phyloP scores from a whole-genome alignment of 2,797 vertebrate genomes.

The Nannoperca obscura region DNA sequence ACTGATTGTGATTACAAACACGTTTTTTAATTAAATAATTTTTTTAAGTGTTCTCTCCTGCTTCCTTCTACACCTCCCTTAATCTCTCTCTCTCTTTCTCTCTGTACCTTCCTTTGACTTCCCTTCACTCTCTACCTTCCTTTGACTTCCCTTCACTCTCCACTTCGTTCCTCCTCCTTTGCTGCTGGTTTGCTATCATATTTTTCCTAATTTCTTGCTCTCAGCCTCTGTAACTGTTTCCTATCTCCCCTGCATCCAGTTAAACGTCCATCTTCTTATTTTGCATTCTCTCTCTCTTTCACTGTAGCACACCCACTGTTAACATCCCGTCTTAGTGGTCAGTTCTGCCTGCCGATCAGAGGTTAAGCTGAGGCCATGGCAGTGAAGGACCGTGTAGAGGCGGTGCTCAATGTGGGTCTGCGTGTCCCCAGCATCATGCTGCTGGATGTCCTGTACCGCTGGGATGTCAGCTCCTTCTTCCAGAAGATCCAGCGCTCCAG shows the following conservation, averaged over 20 bases:
- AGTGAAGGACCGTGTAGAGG: slow-evolving; percentile 95
- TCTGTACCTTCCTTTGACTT: no score
- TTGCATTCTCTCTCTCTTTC: slow-evolving; percentile 4
- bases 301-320: slow-evolving; percentile 52
- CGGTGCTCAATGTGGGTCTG: slow-evolving; percentile 96
- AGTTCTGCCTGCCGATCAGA: slow-evolving; percentile 72
- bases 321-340: slow-evolving; percentile 66
- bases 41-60: neutral
- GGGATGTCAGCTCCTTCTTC: slow-evolving; percentile 99
- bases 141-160: slow-evolving; percentile 18
- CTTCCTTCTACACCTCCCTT: slow-evolving; percentile 7
- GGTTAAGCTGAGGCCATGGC: slow-evolving; percentile 86
- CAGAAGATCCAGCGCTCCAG: slow-evolving; percentile 99
- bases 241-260: neutral
- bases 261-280: neutral
- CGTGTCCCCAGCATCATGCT: slow-evolving; percentile 99
- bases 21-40: no score
- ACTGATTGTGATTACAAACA: neutral
- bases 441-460: slow-evolving; percentile 96
- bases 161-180: neutral
- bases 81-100: slow-evolving; percentile 6
- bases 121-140: neutral
- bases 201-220: neutral
- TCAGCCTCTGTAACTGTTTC: neutral
- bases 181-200: neutral